These are phyloP conservation scores for Chelonus insularis DNA, from an alignment of 1,140 invertebrate species.

Conservation along the genomic window DNA sequence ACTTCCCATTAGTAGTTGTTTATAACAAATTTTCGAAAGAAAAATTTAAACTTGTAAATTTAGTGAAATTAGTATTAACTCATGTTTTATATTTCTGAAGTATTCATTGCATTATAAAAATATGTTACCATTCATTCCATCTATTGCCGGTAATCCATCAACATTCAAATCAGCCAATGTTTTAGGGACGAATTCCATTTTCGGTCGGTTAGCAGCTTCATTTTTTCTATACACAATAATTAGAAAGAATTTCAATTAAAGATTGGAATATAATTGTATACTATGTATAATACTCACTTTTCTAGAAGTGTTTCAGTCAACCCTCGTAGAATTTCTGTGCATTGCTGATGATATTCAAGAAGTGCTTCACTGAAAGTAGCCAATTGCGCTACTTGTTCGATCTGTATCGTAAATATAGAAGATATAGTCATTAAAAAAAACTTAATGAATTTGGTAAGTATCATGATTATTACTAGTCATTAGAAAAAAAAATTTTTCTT, in stretches of 20 bases:
- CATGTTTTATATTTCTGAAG: too few relatives aligned
- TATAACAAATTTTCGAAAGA: too few relatives aligned
- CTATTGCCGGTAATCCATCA: conserved; percentile 60
- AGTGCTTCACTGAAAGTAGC: conserved; percentile 93
- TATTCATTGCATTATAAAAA: conserved; percentile 54
- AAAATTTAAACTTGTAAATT: too few relatives aligned
- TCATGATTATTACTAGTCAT: too few relatives aligned
- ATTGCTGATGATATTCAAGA: conserved; percentile 95
- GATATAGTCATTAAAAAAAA: conserved; percentile 1
- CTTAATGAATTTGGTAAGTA: too few relatives aligned
- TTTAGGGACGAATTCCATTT: conserved; percentile 91
- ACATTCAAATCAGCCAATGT: conserved; percentile 86
- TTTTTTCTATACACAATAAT: conserved; percentile 71
- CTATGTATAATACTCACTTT: conserved; percentile 69
- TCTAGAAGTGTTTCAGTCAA: conserved; percentile 85
- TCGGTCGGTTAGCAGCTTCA: conserved; percentile 86
- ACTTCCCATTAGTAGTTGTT: too few relatives aligned
- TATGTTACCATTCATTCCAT: conserved; percentile 63
- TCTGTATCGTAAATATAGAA: conserved; percentile 61
- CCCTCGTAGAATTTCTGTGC: conserved; percentile 84
- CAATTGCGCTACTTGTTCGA: conserved; percentile 96
- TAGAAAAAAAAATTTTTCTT: too few relatives aligned
- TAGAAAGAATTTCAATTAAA: conserved; percentile 26
- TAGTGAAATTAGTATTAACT: too few relatives aligned
- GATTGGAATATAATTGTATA: too few relatives aligned